Base-by-base conservation (phyloP, 1,140 invertebrate species). In the Anoplolepis gracilipes region DNA sequence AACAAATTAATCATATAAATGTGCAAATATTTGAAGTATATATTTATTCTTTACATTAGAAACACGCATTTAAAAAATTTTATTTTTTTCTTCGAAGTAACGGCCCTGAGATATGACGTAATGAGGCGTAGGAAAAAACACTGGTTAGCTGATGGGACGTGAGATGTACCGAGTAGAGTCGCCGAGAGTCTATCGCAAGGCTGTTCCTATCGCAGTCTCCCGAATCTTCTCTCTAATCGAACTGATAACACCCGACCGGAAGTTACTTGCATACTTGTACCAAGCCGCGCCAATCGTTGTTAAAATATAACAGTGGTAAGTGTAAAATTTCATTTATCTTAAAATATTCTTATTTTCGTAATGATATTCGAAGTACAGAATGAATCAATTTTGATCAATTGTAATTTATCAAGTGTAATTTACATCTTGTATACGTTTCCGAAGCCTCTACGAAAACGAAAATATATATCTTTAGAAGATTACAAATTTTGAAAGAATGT, bases 51-150 rank as follows among this genome's bases (percentile, higher is more conserved):
- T 70, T n/a, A 16, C 28, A 49, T 49, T 49, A 4, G 16, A 53
- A 13, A 6, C 65, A 19, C 36, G 5, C 42, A 46, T 46, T 46
- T 30, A 7, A 46, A 33, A 19, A 10, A 53, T 36, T 13, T n/a
- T 2, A 2, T 7, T 72, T 53, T 11, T 55, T 55, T 6, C 0
- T 55, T 6, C 1, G n/a, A 25, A 5, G 13, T 4, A 76, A 11
- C 75, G 57, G 57, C 57, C 75, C 57, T 77, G 75, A 11, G 16
- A 30, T 13, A 77, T 65, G 75, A 46, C 59, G 75, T 77, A 25
- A 13, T 2, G 59, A 77, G 22, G 13, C 33, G 16, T 28, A 64
- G 75, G 46, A 36, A 46, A 36, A n/a, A 77, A 77, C 19, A 25
- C 75, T 19, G 16, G 33, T 25, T 59, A 42, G 7, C n/a, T 8